Evolutionary conservation across 2,113 vertebrate genomes (phyloP).

Genomic region (Lycaon pictus): DNA sequence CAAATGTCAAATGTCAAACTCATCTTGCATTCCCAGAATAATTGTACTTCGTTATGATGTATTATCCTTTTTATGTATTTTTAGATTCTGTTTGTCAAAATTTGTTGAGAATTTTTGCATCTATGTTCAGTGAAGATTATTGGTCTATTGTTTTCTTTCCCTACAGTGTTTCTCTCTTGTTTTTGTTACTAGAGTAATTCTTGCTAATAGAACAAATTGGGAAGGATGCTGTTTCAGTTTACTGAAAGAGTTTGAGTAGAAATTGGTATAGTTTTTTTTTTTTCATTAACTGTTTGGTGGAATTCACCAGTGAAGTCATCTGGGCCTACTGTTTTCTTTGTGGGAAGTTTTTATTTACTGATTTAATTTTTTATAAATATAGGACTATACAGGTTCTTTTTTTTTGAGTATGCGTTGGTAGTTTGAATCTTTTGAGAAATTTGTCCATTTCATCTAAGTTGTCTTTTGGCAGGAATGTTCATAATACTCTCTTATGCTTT

Average conservation of each 20-base stretch:
- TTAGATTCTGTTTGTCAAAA: neutral
- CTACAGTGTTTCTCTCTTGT: neutral
- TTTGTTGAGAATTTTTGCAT: neutral
- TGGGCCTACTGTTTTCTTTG: neutral
- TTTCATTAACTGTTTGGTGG: neutral
- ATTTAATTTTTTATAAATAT: neutral
- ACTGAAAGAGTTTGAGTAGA: neutral
- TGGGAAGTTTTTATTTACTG: neutral
- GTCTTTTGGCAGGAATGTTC: neutral
- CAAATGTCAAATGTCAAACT: neutral
- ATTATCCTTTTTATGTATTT: neutral
- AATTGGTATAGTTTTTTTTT: neutral
- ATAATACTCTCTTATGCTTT: neutral
- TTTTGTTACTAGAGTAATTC: conserved; percentile 6
- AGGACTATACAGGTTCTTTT: neutral
- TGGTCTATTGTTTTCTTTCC: neutral
- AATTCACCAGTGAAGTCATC: neutral
- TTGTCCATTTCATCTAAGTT: neutral
- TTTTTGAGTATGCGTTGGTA: neutral
- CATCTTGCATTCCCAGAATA: neutral
- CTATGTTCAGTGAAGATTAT: neutral
- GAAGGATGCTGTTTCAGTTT: neutral
- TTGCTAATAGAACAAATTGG: neutral
- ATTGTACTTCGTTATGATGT: neutral
- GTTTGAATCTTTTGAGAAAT: neutral